phyloP scores from a whole-genome alignment of 2,797 vertebrate genomes.

The Ptychobarbus kaznakovi region DNA sequence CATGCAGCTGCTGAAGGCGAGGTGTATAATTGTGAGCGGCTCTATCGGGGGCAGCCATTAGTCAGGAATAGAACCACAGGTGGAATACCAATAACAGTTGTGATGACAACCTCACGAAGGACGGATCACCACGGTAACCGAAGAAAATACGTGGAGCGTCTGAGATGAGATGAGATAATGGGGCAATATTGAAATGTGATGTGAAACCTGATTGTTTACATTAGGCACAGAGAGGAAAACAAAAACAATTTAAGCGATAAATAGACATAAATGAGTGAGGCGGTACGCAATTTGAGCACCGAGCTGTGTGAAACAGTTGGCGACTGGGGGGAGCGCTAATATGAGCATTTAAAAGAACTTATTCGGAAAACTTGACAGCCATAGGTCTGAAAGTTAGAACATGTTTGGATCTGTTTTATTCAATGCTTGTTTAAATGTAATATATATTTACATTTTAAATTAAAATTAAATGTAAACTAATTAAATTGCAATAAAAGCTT shows the following conservation, averaged over 20 bases:
- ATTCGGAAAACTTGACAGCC: not conserved
- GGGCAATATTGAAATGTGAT: constrained; percentile 40
- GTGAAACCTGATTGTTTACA: constrained; percentile 40
- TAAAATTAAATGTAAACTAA: too few species aligned
- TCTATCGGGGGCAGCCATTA: constrained; percentile 35
- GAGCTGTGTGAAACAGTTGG: constrained; percentile 7
- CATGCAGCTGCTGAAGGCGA: not conserved
- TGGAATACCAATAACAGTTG: constrained; percentile 42
- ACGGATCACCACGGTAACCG: constrained; percentile 35
- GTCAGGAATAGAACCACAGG: constrained; percentile 37
- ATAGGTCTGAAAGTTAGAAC: not conserved
- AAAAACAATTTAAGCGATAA: constrained; percentile 35
- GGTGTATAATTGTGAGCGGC: constrained; percentile 23
- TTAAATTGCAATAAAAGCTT: not conserved
- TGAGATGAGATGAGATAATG: constrained; percentile 39
- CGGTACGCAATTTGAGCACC: not conserved
- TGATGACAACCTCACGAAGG: constrained; percentile 46
- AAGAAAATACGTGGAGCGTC: constrained; percentile 17
- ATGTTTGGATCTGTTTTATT: not conserved
- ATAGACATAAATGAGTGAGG: constrained; percentile 6
- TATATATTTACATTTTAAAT: too few species aligned
- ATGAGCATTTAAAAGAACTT: not conserved
- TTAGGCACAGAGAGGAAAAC: constrained; percentile 19
- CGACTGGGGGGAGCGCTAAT: not conserved
- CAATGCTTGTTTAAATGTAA: not conserved